These are phyloP conservation scores for Pelodiscus sinensis DNA, from an alignment of 2,113 vertebrate genomes.

Conservation along the genomic window DNA sequence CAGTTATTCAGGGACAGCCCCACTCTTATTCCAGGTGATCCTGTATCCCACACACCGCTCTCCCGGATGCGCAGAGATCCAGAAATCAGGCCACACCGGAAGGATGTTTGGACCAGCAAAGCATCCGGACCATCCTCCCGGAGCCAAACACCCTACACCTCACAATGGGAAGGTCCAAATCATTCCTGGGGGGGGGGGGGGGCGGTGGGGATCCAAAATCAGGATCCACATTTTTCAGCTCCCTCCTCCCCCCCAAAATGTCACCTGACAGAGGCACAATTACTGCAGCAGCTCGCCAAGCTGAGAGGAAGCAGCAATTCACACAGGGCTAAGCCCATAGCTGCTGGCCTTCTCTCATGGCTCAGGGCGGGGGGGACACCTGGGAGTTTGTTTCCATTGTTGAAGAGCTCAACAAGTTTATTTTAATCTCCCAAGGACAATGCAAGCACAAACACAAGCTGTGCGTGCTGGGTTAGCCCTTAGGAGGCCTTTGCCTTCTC, in stretches of 20 bases:
- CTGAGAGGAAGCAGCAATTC: background rate
- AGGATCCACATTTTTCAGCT: background rate
- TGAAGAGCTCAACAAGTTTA: fast-evolving
- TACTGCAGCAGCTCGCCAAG: background rate
- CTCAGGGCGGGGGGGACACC: background rate
- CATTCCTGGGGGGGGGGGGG: background rate
- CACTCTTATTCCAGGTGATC: background rate
- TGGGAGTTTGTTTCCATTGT: fast-evolving
- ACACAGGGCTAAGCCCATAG: background rate
- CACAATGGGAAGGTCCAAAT: background rate
- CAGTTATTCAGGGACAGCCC: background rate
- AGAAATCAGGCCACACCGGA: background rate
- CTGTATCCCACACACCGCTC: background rate
- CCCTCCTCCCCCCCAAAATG: background rate
- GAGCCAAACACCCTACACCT: background rate
- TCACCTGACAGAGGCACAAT: background rate
- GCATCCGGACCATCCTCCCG: background rate
- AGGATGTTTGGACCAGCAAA: background rate
- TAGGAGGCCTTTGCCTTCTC: background rate
- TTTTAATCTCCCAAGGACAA: fast-evolving
- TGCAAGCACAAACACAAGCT: fast-evolving
- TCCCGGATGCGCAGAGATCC: background rate
- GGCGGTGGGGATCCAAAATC: background rate
- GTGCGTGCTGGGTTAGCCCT: background rate
- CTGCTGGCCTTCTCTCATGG: fast-evolving